Conservation (phyloP, 2,888 invertebrate genomes). For the Stenolophus ochropezus region DNA sequence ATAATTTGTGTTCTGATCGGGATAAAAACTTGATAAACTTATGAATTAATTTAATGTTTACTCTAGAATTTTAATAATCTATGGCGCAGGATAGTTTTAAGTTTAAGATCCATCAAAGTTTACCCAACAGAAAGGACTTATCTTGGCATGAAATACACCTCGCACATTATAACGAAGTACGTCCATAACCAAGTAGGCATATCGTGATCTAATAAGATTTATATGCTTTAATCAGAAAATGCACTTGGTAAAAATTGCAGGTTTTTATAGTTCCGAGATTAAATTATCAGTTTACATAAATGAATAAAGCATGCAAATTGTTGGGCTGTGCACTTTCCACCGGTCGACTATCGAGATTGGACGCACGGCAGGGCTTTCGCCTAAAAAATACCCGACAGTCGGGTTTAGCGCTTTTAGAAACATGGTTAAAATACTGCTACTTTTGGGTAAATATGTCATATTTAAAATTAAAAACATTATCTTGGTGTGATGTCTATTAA, state of each 20-base stretch:
- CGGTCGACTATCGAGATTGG: not conserved
- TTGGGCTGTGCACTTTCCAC: slow-evolving; percentile 4
- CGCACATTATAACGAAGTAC: slow-evolving; percentile 40
- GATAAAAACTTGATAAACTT: too few species aligned
- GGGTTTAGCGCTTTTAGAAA: too few species aligned
- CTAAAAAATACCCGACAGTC: too few species aligned
- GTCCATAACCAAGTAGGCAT: slow-evolving; percentile 40
- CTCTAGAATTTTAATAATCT: not conserved
- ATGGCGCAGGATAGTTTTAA: not conserved
- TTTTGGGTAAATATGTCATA: too few species aligned
- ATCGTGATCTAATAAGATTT: slow-evolving; percentile 60
- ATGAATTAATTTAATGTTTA: not conserved
- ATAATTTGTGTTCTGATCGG: too few species aligned
- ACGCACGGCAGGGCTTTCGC: slow-evolving; percentile 15
- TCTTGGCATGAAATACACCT: slow-evolving; percentile 19
- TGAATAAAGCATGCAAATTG: slow-evolving; percentile 58
- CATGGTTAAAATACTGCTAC: too few species aligned
- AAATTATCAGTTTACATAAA: slow-evolving; percentile 59
- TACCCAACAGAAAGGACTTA: slow-evolving; percentile 27
- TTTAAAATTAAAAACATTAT: too few species aligned
- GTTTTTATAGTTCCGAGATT: slow-evolving; percentile 59
- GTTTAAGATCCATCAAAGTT: not conserved
- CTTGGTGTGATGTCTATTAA: too few species aligned
- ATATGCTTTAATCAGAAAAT: slow-evolving; percentile 58
- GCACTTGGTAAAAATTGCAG: slow-evolving; percentile 59